These are phyloP conservation scores for Lasioglossum calceatum DNA, from an alignment of 2,888 invertebrate species.

Conservation along the genomic window DNA sequence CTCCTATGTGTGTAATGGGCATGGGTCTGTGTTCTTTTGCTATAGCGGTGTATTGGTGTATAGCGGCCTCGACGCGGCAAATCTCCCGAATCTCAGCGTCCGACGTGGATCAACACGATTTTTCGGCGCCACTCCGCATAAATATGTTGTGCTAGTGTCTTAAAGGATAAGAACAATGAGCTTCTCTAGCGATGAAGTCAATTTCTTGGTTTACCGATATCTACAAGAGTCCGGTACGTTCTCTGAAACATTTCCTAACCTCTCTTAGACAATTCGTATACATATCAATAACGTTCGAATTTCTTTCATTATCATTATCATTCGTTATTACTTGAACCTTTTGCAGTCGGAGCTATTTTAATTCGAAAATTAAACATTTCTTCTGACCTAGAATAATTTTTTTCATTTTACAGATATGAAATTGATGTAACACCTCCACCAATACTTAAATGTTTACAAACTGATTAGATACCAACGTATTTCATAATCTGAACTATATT, in stretches of 20 bases:
- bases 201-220: slow-evolving; percentile 99
- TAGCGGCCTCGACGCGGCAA: slow-evolving; percentile 71
- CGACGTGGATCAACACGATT: slow-evolving; percentile 48
- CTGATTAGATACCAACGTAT: too few relatives aligned
- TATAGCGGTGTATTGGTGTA: slow-evolving; percentile 17
- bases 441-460: too few relatives aligned
- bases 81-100: slow-evolving; percentile 73
- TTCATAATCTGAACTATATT: too few relatives aligned
- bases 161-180: slow-evolving; percentile 89
- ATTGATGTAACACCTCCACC: too few relatives aligned
- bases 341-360: too few relatives aligned
- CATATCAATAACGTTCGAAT: slow-evolving; percentile 19
- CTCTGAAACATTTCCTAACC: slow-evolving; percentile 68
- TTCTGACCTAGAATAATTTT: too few relatives aligned
- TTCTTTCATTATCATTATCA: slow-evolving; percentile 10
- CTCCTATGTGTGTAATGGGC: slow-evolving; percentile 26
- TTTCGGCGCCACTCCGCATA: slow-evolving; percentile 55
- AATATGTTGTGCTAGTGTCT: slow-evolving; percentile 75
- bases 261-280: slow-evolving; percentile 31
- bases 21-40: slow-evolving; percentile 43
- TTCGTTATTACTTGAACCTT: too few relatives aligned
- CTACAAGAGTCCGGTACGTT: slow-evolving; percentile 97
- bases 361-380: too few relatives aligned
- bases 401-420: too few relatives aligned
- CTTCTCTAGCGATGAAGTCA: slow-evolving; percentile 99